phyloP scores from a whole-genome alignment of 2,888 invertebrate species.

The Leucophora obtusa region DNA sequence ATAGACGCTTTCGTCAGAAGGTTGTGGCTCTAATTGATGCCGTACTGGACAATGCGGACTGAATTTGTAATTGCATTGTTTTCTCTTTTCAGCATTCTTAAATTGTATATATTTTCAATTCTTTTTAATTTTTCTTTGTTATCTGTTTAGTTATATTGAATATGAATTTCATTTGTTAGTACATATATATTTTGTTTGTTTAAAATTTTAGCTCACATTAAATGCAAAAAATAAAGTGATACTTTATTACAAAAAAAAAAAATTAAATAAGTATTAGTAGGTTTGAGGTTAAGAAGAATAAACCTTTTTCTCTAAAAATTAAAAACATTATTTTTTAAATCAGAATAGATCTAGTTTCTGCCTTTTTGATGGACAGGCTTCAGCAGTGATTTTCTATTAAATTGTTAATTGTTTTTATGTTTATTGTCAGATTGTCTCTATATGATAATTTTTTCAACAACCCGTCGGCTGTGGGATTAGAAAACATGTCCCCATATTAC shows the following conservation, averaged over 20 bases:
- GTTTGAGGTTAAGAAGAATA: no score
- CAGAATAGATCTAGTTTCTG: no score
- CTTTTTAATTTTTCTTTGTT: slow-evolving; percentile 23
- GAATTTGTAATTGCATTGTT: slow-evolving; percentile 36
- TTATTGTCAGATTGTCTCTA: no score
- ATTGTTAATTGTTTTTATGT: no score
- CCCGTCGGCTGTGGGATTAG: no score
- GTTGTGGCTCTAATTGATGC: slow-evolving; percentile 74
- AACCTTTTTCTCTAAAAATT: no score
- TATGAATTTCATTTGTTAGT: neutral
- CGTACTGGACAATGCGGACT: slow-evolving; percentile 72
- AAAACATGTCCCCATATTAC: no score
- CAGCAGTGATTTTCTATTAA: no score
- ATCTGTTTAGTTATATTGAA: slow-evolving; percentile 26
- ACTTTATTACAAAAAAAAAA: slow-evolving; percentile 40
- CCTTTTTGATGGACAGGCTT: no score
- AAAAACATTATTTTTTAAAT: no score
- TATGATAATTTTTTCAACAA: no score
- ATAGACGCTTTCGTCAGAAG: slow-evolving; percentile 75
- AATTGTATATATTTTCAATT: slow-evolving; percentile 8
- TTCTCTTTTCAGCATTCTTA: slow-evolving; percentile 49
- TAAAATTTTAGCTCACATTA: slow-evolving; percentile 40
- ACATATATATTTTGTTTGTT: slow-evolving; percentile 52
- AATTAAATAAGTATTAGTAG: no score
- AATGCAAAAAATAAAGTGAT: slow-evolving; percentile 38